Base-by-base conservation (phyloP, 2,113 vertebrate genomes). In the Passer montanus region DNA sequence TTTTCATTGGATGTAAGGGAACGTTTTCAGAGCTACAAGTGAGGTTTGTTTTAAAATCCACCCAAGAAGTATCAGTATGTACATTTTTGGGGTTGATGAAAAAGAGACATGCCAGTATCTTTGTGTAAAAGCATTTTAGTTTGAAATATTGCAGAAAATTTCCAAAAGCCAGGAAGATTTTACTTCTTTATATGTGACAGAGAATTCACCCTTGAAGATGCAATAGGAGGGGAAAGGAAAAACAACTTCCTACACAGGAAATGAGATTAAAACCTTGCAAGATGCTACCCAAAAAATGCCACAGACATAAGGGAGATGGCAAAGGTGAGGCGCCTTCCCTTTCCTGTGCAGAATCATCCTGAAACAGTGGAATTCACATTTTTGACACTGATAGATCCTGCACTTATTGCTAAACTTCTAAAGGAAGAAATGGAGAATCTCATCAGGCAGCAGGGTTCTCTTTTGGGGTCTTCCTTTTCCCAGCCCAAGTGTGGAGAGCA, bases 271-370 rank as follows among this genome's bases (percentile, higher is more conserved):
- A 95, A 89, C 47, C 39, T 62, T 75, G 52, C 43, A 77, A 63
- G 44, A 39, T 88, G 35, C 49, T 67, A 15, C 80, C 66, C 77
- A 84, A 84, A 97, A 97, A 96, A 89, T 72, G 68, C 58, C 22
- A 13, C 49, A 68, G 59, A 67, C 37, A 6, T 10, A 37, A 87
- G 47, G 85, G 33, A 93, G 80, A 30, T 59, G 63, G 72, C 72
- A 93, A 77, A 93, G 92, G 91, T 84, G 88, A 92, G 24, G 64
- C 68, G 37, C 41, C 53, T 93, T 78, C 66, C n/a, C 64, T 68
- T 87, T 50, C 28, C 58, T 78, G 31, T 82, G 31, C 67, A 90
- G 75, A 92, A 30, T 14, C 37, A 52, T 18, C 31, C 76, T 27
- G 15, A 22, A 87, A 27, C 11, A 41, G 53, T 11, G 55, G 33